Percentiles rank a stretch among this genome's conserved stretches.
These are phyloP conservation scores for Ctena decussata DNA, from an alignment of 2,888 invertebrate species.

Conservation along the genomic window DNA sequence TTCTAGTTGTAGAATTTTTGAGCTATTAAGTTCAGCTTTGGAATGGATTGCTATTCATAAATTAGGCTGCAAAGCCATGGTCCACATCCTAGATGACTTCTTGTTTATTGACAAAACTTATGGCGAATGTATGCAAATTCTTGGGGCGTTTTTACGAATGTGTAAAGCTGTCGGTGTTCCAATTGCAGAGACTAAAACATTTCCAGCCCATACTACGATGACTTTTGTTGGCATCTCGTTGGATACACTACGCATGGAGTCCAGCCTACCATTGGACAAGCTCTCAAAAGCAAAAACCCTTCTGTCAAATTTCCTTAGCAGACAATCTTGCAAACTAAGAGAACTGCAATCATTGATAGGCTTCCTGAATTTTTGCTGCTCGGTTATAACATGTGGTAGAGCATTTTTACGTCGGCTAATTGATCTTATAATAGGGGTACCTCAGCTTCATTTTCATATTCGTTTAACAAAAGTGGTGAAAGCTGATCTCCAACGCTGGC, in stretches of 20 bases:
- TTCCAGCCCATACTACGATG: not conserved
- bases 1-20: slow-evolving; percentile 24
- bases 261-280: slow-evolving; percentile 29
- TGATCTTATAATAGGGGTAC: slow-evolving; percentile 30
- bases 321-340: slow-evolving; percentile 3
- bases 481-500: slow-evolving; percentile 30
- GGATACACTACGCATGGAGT: slow-evolving; percentile 26
- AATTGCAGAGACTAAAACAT: slow-evolving; percentile 31
- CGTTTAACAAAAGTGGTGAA: slow-evolving; percentile 20
- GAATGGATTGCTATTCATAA: slow-evolving; percentile 8
- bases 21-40: slow-evolving; percentile 37
- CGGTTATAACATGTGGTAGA: slow-evolving; percentile 33
- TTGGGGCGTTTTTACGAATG: slow-evolving; percentile 21
- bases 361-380: slow-evolving; percentile 39
- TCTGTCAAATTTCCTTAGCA: not conserved
- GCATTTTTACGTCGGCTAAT: slow-evolving; percentile 33
- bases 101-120: too few species aligned
- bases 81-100: slow-evolving; percentile 47
- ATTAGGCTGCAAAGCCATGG: not conserved
- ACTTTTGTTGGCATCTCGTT: slow-evolving; percentile 39
- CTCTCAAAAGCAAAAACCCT: not conserved
- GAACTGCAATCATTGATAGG: slow-evolving; percentile 25
- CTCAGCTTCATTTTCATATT: slow-evolving; percentile 21
- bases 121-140: too few species aligned
- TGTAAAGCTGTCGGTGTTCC: slow-evolving; percentile 29